Evolutionary conservation across 2,113 vertebrate species (phyloP), one percentile per base, ranked within the genome.

Genomic region (Triplophysa siluroides): DNA sequence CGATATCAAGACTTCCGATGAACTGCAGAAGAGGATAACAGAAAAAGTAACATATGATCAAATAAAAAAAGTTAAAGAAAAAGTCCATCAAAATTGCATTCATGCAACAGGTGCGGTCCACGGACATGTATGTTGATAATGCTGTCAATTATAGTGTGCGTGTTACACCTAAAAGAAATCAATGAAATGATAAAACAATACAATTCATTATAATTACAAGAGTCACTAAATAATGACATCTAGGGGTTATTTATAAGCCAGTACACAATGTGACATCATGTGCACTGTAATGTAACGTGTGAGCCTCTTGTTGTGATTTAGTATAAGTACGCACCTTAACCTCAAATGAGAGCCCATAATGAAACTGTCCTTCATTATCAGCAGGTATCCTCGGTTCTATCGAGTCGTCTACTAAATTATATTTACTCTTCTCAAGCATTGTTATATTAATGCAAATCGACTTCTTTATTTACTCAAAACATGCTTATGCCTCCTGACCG

Each of bases 1-100:
- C 95, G 67, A 99, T 96, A 86, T 99, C 97, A 92, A 98, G 87
- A 85, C 96, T 99, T 79, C 97, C 97, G 0, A 99, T 96, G 71
- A 98, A 99, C 97, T 99, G 86, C 38, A 81, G 81, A 4, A 26
- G 26, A 5, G 23, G 84, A 66, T 74, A 29, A 79, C 9, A 70
- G 64, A 47, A 64, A 81, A 21, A 60, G 71, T 29, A 43, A 58
- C 18, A n/a, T 7, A 58, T 14, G 8, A 4, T 16, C 19, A 56
- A 5, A 56, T n/a, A 56, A 5, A 56, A 16, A 56, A 18, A 56
- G 8, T 21, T 58, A 3, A 19, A 60, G 14, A 45, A 68, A 47
- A 72, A 47, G 11, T 9, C n/a, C 23, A 56, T 38, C 12, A 45
- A 9, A 10, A 23, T 56, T 58, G 33, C 54, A 74, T 73, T 16